A percentile compares a stretch with the other conserved stretches of the same genome.
These are phyloP conservation scores for Drosophila lini DNA, from an alignment of 1,140 invertebrate species.

Conservation along the genomic window DNA sequence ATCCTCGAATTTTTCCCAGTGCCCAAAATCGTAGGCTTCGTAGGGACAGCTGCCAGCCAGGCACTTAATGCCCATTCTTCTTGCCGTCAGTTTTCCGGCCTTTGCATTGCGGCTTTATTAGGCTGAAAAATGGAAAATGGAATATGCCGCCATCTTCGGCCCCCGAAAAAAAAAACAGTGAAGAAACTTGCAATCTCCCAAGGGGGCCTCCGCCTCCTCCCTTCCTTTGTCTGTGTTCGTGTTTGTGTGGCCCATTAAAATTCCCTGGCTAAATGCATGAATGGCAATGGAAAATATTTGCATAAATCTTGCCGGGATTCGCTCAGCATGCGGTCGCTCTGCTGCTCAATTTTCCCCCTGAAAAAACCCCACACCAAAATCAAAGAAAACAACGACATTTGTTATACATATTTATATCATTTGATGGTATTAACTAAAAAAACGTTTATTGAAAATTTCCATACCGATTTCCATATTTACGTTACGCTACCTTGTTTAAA, in stretches of 20 bases:
- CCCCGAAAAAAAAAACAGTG: slow-evolving; percentile 32
- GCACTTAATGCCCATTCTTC: slow-evolving; percentile 65
- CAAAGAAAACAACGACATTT: slow-evolving; percentile 24
- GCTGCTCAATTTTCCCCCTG: not conserved
- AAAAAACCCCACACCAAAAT: not conserved
- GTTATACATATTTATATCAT: slow-evolving; percentile 69
- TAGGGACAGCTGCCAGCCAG: slow-evolving; percentile 37
- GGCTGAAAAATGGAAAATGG: slow-evolving; percentile 80
- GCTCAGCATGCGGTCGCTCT: slow-evolving; percentile 34
- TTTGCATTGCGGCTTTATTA: slow-evolving; percentile 75
- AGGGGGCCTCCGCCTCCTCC: not conserved
- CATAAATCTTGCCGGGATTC: slow-evolving; percentile 69
- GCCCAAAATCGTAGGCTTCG: not conserved
- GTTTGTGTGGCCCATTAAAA: slow-evolving; percentile 69
- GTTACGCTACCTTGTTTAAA: slow-evolving; percentile 68
- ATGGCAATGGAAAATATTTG: slow-evolving; percentile 76
- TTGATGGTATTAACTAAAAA: slow-evolving; percentile 77
- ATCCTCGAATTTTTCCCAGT: not conserved
- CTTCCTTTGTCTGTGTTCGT: slow-evolving; percentile 39
- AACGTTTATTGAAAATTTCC: slow-evolving; percentile 78
- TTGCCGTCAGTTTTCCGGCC: slow-evolving; percentile 36
- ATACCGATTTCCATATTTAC: slow-evolving; percentile 53
- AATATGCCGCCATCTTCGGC: slow-evolving; percentile 41
- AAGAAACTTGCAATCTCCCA: slow-evolving; percentile 52
- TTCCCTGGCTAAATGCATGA: slow-evolving; percentile 67